Base-by-base conservation (phyloP, 2,888 invertebrate genomes). In the Pristionchus arcanus region DNA sequence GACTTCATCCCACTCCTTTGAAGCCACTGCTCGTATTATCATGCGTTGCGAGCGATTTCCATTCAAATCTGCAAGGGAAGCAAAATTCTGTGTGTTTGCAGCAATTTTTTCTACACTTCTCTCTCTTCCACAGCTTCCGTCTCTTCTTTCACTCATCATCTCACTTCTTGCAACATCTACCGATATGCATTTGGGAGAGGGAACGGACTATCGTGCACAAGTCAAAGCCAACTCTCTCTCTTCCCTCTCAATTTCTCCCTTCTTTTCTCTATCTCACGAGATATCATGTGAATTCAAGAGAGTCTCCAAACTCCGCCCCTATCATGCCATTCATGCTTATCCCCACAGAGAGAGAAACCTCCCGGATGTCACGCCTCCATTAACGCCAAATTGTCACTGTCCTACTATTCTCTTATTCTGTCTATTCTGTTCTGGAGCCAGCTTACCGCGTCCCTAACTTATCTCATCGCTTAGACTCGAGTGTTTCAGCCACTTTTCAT, bases 121-220 rank as follows among this genome's bases (percentile, higher is more conserved):
- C n/a, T n/a, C 28, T 11, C 84, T 21, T 83, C 19, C 49, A 28
- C 21, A 53, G 31, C 34, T 34, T 83, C 83, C 31, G 34, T 21
- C 55, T 84, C 55, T 84, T 42, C 59, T 42, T 84, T 63, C 84
- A 25, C 84, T 84, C 85, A 63, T 85, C 63, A 34, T 28, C 85
- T 63, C 63, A n/a, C 63, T 85, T 66, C 59, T 34, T 85, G 59
- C 63, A 63, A 66, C 85, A 59, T 34, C 34, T 37, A 85, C 63
- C 59, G 85, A 85, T 85, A 59, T 85, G 63, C 85, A 85, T 66
- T 85, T 66, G 63, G 63, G 85, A 85, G 63, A 59, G 85, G 85
- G 85, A 59, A 81, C 81, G 81, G 81, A 49, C 74, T 31, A 31
- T 31, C 68, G 68, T 68, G 68, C 68, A 68, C 9, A 25, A 49